Evolutionary conservation across 2,797 vertebrate species (phyloP).

Genomic region (Tauraco hartlaubi): DNA sequence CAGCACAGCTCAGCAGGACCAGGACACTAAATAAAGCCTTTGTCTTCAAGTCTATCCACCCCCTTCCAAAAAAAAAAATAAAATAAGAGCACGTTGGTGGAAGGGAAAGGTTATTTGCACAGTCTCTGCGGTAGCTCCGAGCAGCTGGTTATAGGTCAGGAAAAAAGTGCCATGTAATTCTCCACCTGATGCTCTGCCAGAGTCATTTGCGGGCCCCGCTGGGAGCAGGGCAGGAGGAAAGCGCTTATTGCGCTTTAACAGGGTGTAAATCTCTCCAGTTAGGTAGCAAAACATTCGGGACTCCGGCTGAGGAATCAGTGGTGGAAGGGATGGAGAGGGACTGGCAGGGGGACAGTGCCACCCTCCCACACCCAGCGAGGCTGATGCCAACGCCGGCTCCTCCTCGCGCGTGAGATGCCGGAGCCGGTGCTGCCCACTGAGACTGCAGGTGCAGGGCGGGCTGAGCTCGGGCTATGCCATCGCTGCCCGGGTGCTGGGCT

Average conservation of each 20-base stretch:
- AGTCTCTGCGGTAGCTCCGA: not conserved
- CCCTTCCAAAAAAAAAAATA: not conserved
- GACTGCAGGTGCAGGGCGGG: not conserved
- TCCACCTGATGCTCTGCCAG: slow-evolving; percentile 57
- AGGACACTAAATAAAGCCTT: not conserved
- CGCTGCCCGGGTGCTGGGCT: fast-evolving
- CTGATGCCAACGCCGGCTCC: not conserved
- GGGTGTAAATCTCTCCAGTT: slow-evolving; percentile 5
- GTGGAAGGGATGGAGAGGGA: not conserved
- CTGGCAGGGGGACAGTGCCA: not conserved
- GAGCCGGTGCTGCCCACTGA: not conserved
- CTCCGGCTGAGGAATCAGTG: not conserved
- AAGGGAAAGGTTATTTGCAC: not conserved
- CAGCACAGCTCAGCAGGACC: not conserved
- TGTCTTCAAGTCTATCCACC: not conserved
- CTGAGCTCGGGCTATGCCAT: fast-evolving
- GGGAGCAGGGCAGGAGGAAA: slow-evolving; percentile 3
- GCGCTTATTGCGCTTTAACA: not conserved
- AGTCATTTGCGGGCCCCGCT: not conserved
- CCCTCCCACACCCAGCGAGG: not conserved
- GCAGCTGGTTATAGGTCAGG: not conserved
- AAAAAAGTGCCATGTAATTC: slow-evolving; percentile 20
- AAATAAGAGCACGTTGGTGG: fast-evolving
- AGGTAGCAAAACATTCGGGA: slow-evolving; percentile 3
- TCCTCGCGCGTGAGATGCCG: not conserved